These are phyloP conservation scores for Eugnorisma glareosa DNA, from an alignment of 2,888 invertebrate species.

Conservation along the genomic window DNA sequence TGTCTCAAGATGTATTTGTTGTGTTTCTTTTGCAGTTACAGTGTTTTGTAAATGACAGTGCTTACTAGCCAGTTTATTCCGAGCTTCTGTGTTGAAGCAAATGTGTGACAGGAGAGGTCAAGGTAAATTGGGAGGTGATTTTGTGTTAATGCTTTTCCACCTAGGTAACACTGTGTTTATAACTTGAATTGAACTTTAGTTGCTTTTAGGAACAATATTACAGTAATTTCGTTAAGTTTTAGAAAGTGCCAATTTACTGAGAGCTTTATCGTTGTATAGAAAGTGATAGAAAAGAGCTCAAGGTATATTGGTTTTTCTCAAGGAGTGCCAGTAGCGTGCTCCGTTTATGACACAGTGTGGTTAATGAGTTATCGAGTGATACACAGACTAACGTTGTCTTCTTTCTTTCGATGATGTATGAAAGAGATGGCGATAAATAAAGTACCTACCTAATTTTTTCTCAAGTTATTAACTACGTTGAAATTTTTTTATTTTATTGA, in stretches of 20 bases:
- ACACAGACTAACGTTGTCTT: constrained; percentile 9
- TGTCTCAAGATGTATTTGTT: constrained; percentile 55
- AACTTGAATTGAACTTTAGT: background rate
- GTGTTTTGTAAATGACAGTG: constrained; percentile 39
- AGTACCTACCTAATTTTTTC: too few species aligned
- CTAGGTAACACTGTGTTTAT: constrained; percentile 26
- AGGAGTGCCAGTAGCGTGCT: constrained; percentile 19
- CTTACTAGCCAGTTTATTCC: constrained; percentile 46
- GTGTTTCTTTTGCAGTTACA: constrained; percentile 12
- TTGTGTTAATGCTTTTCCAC: constrained; percentile 34
- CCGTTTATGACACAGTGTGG: constrained; percentile 23
- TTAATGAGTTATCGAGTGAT: background rate
- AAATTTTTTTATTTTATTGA: background rate
- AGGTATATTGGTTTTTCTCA: constrained; percentile 13
- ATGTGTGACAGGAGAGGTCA: constrained; percentile 35
- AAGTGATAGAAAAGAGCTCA: background rate
- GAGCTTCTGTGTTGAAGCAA: constrained; percentile 52
- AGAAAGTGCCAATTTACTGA: background rate
- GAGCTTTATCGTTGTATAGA: background rate
- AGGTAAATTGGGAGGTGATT: constrained; percentile 18
- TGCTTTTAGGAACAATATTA: background rate
- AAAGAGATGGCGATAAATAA: constrained; percentile 23
- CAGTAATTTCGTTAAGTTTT: background rate
- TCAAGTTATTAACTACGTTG: background rate
- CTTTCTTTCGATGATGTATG: constrained; percentile 4